Base-by-base conservation (phyloP, 2,113 vertebrate genomes). In the Hippocampus mohnikei region DNA sequence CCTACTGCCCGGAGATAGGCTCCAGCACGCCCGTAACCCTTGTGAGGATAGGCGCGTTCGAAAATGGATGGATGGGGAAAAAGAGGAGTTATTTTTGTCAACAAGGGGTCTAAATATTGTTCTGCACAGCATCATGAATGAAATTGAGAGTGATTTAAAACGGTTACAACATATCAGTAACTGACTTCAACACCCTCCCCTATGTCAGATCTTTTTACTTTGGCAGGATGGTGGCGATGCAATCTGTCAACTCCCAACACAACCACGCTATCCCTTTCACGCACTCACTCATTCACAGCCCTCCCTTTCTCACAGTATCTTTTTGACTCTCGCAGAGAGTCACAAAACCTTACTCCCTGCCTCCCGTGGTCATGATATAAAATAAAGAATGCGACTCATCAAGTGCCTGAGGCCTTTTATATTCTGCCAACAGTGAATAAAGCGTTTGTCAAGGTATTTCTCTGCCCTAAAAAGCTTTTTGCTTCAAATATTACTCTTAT, bases 351-450 rank as follows among this genome's bases (percentile, higher is more conserved):
- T 70, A 77, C 71, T 85, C 76, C 78, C 75, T 71, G 78, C 78
- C 75, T 85, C 76, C 78, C 75, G 70, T 80, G 75, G 60, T 85
- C 76, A 67, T 69, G 79, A 84, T 83, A 77, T 80, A 76, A 85
- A 85, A 79, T 81, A 70, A 87, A 82, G 79, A 77, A 84, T 84
- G 83, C 77, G 75, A 78, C 78, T 84, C 81, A 85, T 88, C 84
- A 78, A 69, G 73, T 87, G 85, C 75, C 80, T n/a, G 11, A 48
- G 62, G 78, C 67, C 86, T 91, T 91, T 91, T 56, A 87, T 88
- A 27, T 67, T 65, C 74, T 84, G 81, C 87, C 86, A 89, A 18
- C 44, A 61, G 46, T 58, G 69, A 78, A 75, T 68, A 73, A 73
- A 75, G 79, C 59, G 76, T 85, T 82, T 75, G 64, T 59, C 73